Conservation (phyloP, 2,113 vertebrate genomes). For the Apodemus speciosus region DNA sequence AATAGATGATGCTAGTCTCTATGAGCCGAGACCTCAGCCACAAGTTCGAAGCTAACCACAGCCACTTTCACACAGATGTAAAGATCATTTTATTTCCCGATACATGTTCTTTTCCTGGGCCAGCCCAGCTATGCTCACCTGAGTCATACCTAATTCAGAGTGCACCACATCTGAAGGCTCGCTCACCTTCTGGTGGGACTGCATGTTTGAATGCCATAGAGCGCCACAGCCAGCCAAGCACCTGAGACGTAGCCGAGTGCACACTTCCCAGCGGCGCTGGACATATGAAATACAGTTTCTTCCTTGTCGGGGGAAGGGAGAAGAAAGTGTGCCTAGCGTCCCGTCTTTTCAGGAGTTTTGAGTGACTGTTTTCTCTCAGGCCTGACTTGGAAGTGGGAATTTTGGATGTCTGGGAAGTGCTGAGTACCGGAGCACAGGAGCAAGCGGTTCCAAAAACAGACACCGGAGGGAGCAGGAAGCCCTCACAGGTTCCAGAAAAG, state of each 20-base stretch:
- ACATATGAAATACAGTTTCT: neutral
- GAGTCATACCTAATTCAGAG: neutral
- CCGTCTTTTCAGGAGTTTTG: neutral
- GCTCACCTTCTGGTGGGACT: neutral
- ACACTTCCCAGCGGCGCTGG: too few species aligned
- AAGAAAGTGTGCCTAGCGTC: neutral
- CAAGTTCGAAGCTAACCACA: neutral
- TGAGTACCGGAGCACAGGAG: neutral
- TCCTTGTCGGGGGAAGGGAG: neutral
- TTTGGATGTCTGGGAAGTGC: neutral
- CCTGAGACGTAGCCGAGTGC: neutral
- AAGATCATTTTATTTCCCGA: neutral
- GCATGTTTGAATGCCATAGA: neutral
- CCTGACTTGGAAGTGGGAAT: neutral
- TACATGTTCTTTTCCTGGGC: too few species aligned
- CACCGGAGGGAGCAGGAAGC: conserved; percentile 26
- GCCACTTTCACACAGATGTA: neutral
- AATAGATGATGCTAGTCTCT: neutral
- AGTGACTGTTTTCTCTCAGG: neutral
- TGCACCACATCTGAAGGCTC: neutral
- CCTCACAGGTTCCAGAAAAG: neutral
- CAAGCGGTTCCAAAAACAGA: neutral
- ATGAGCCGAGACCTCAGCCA: neutral
- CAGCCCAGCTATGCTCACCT: neutral
- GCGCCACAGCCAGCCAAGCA: neutral